Evolutionary conservation across 2,888 invertebrate genomes (phyloP).

Genomic region (Polia nebulosa): DNA sequence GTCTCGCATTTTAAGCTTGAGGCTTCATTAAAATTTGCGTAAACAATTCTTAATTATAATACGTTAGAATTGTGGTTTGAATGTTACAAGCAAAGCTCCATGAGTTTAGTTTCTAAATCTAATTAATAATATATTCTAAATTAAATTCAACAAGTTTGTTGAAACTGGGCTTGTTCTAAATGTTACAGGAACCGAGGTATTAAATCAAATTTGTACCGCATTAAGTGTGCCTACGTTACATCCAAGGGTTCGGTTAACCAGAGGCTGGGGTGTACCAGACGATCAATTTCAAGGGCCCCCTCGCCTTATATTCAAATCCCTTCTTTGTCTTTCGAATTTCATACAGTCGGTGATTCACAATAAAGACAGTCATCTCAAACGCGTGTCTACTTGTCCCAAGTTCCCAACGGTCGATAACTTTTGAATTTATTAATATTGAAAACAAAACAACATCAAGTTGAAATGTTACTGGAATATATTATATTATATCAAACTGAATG

Average conservation of each 20-base stretch:
- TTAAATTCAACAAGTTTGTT: conserved; percentile 63
- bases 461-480: conserved; percentile 2
- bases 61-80: too few relatives aligned
- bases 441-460: conserved; percentile 37
- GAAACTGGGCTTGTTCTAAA: conserved; percentile 43
- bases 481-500: conserved; percentile 26
- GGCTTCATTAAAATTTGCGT: conserved; percentile 36
- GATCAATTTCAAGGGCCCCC: conserved; percentile 90
- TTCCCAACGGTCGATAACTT: conserved; percentile 59
- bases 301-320: conserved; percentile 89
- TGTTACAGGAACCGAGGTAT: conserved; percentile 66
- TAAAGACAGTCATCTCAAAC: conserved; percentile 71
- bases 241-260: conserved; percentile 86
- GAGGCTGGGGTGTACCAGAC: conserved; percentile 84
- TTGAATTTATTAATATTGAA: conserved; percentile 46
- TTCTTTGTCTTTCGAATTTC: conserved; percentile 88
- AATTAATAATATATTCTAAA: conserved; percentile 41
- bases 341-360: conserved; percentile 86
- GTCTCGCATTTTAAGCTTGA: conserved; percentile 28
- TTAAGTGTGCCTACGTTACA: conserved; percentile 80
- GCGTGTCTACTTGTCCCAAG: conserved; percentile 62
- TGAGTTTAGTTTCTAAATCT: conserved; percentile 30
- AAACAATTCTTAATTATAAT: conserved; percentile 30
- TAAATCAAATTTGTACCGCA: conserved; percentile 89
- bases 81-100: conserved; percentile 19